Evolutionary conservation across 2,797 vertebrate genomes (phyloP).

Genomic region (Acanthurus leucopareius): DNA sequence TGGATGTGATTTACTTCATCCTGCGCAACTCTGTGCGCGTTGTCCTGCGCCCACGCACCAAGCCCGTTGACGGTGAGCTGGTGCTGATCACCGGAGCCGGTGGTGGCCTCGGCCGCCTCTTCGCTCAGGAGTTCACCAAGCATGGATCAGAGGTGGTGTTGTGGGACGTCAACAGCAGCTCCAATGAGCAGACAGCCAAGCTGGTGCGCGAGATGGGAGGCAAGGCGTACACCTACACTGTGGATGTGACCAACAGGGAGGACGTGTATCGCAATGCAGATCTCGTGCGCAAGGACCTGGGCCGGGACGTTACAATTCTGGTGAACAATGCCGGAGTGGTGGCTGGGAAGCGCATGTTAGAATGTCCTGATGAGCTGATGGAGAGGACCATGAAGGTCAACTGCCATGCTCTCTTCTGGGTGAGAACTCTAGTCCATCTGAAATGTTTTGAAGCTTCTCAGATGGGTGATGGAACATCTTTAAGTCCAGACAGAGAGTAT

Average conservation of each 20-base stretch:
- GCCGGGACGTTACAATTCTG: slow-evolving; percentile 78
- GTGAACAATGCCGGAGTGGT: slow-evolving; percentile 84
- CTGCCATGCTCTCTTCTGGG: slow-evolving; percentile 85
- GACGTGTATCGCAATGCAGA: slow-evolving; percentile 73
- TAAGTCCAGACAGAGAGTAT: background rate
- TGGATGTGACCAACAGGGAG: slow-evolving; percentile 76
- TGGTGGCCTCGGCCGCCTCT: slow-evolving; percentile 91
- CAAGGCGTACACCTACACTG: slow-evolving; percentile 80
- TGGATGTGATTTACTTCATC: slow-evolving; percentile 82
- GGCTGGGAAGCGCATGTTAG: slow-evolving; percentile 75
- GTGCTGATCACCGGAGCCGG: slow-evolving; percentile 92
- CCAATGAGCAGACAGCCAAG: slow-evolving; percentile 92
- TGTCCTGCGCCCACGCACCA: slow-evolving; percentile 89
- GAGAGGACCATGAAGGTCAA: slow-evolving; percentile 84
- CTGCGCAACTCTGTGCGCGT: slow-evolving; percentile 83
- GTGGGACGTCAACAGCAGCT: slow-evolving; percentile 89
- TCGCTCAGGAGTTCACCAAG: slow-evolving; percentile 90
- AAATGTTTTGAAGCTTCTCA: background rate
- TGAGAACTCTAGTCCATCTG: slow-evolving; percentile 49
- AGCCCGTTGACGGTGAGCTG: slow-evolving; percentile 92
- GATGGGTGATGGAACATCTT: background rate
- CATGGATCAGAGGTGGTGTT: slow-evolving; percentile 91
- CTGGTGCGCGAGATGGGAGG: slow-evolving; percentile 89
- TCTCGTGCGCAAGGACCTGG: slow-evolving; percentile 71
- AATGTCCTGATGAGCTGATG: slow-evolving; percentile 78